A percentile compares a stretch with the other conserved stretches of the same genome.
Conservation (phyloP, 2,797 vertebrate species). For the Chrosomus eos region DNA sequence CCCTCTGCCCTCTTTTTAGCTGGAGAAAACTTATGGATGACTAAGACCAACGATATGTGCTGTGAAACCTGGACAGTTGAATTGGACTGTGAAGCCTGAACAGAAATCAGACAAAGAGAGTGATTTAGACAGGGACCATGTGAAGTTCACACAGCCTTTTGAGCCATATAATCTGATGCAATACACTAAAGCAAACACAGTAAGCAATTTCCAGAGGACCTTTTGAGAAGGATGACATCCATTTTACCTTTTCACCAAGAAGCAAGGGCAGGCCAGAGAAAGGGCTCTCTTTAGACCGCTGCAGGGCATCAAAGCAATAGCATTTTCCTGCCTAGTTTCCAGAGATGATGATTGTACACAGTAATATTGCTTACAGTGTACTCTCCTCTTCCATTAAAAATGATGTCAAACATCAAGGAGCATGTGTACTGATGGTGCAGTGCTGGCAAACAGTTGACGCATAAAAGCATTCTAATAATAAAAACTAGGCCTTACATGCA, state of each 20-base stretch:
- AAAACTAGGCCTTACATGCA: neutral
- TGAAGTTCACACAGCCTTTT: conserved; percentile 37
- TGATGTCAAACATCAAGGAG: conserved; percentile 13
- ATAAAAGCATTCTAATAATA: neutral
- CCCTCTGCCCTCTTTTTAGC: conserved; percentile 44
- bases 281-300: conserved; percentile 7
- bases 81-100: conserved; percentile 49
- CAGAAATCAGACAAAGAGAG: conserved; percentile 23
- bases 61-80: conserved; percentile 53
- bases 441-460: neutral
- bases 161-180: conserved; percentile 51
- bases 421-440: conserved; percentile 3
- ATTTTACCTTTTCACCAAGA: conserved; percentile 36
- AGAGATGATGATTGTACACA: conserved; percentile 37
- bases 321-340: conserved; percentile 27
- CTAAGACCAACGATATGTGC: conserved; percentile 35
- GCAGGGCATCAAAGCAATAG: conserved; percentile 28
- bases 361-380: conserved; percentile 17
- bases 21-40: conserved; percentile 57
- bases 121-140: conserved; percentile 27
- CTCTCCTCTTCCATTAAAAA: conserved; percentile 25
- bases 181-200: conserved; percentile 46
- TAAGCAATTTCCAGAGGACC: conserved; percentile 36
- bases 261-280: conserved; percentile 24
- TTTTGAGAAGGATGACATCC: conserved; percentile 42